A percentile compares a stretch with the other conserved stretches of the same genome.
Evolutionary conservation across 2,797 vertebrate genomes (phyloP).

Genomic region (Squalus acanthias): DNA sequence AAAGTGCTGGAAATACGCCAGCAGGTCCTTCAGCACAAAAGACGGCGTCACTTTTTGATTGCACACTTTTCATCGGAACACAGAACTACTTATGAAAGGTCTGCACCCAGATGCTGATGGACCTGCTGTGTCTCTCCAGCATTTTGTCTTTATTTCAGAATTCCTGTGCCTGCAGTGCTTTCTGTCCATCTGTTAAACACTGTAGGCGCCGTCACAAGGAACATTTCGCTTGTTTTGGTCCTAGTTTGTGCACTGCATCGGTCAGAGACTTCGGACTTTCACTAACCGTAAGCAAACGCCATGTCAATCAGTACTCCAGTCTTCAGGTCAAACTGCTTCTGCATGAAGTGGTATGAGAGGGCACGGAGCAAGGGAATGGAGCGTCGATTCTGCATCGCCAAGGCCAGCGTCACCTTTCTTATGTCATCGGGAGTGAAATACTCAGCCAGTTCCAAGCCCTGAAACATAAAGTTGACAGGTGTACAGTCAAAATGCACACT

Average conservation of each 20-base stretch:
- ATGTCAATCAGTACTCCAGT: constrained; percentile 69
- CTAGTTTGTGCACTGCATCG: background rate
- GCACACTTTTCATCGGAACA: background rate
- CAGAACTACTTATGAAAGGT: background rate
- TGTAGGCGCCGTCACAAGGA: background rate
- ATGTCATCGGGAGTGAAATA: constrained; percentile 69
- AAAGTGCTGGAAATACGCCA: background rate
- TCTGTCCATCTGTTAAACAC: background rate
- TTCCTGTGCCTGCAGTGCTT: background rate
- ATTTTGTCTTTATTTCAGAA: background rate
- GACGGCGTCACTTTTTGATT: background rate
- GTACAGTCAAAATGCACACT: background rate
- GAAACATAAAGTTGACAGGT: constrained; percentile 20
- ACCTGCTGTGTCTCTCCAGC: background rate
- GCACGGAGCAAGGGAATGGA: constrained; percentile 76
- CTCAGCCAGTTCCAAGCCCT: constrained; percentile 82
- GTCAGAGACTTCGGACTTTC: background rate
- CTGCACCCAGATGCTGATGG: background rate
- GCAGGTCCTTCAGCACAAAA: background rate
- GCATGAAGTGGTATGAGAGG: constrained; percentile 81
- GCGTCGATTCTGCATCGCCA: constrained; percentile 70
- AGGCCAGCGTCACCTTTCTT: constrained; percentile 58
- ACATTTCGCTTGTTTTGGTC: background rate
- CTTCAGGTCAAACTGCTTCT: constrained; percentile 67
- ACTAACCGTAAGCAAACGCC: constrained; percentile 74